These are phyloP conservation scores for Drosophila busckii DNA, from an alignment of 1,140 invertebrate species.

Conservation along the genomic window DNA sequence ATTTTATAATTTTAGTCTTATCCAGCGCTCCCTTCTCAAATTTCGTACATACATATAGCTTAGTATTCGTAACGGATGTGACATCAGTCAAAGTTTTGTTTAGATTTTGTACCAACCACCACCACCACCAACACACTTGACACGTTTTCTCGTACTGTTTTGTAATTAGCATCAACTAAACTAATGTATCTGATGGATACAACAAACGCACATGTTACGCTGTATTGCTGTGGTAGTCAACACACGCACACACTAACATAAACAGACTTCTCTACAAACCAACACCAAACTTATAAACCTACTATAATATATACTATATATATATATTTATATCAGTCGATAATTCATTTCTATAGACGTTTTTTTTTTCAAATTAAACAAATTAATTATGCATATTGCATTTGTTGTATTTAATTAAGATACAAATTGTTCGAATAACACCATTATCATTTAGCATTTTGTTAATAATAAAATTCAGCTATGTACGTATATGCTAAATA, in stretches of 20 bases:
- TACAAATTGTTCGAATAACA: slow-evolving; percentile 38
- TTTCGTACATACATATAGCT: slow-evolving; percentile 21
- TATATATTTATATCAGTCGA: slow-evolving; percentile 1
- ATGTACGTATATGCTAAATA: slow-evolving; percentile 23
- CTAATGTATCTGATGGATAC: slow-evolving; percentile 11
- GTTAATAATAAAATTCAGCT: slow-evolving; percentile 36
- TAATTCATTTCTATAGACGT: slow-evolving; percentile 16
- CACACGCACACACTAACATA: slow-evolving; percentile 25
- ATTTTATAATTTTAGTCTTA: too few relatives aligned
- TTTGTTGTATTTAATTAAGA: slow-evolving; percentile 47
- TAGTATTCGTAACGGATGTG: too few relatives aligned
- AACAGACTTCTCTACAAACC: background rate
- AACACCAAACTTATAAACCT: slow-evolving; percentile 3
- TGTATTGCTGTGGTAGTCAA: slow-evolving; percentile 51
- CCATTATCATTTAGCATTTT: slow-evolving; percentile 21
- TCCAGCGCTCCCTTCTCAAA: slow-evolving; percentile 15
- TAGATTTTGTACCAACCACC: slow-evolving; percentile 12
- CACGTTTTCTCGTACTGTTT: slow-evolving; percentile 34
- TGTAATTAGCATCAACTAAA: slow-evolving; percentile 33
- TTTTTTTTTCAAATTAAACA: slow-evolving; percentile 21
- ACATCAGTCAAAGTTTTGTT: slow-evolving; percentile 7
- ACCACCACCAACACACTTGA: slow-evolving; percentile 14
- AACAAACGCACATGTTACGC: slow-evolving; percentile 39
- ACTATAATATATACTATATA: slow-evolving; percentile 10
- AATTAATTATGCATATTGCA: slow-evolving; percentile 34